Base-by-base conservation (phyloP, 2,113 vertebrate genomes). In the Lampris megalopsis region DNA sequence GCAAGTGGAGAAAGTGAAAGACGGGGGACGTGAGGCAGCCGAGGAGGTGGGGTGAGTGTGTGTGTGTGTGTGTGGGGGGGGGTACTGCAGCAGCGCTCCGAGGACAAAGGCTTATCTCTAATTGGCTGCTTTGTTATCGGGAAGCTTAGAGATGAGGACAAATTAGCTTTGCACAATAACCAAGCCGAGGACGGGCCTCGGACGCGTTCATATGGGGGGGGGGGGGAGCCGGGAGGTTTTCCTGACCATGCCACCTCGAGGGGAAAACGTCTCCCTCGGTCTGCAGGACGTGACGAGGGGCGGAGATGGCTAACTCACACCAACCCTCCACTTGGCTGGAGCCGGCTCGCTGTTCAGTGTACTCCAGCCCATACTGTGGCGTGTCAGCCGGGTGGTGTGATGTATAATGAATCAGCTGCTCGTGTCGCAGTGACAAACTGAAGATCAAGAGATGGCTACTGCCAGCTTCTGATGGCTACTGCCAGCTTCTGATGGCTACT, bases 101-200 rank as follows among this genome's bases (percentile, higher is more conserved):
- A 91, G 82, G 88, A 72, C 86, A 84, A 61, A 50, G 79, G 88
- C 90, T 94, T 92, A 94, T 94, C 94, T 94, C 82, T 93, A 94
- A 94, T 94, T 93, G 89, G 92, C 84, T 93, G 88, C 88, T 93
- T 90, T 88, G 87, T 91, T 92, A 93, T 92, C 88, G 89, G 88
- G 78, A 87, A 91, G 91, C 91, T 92, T 87, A 86, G 81, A 85
- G 88, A 90, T 87, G 84, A 91, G 84, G 91, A 88, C 85, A 91
- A 93, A 91, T 93, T 92, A 91, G 90, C 86, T 91, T 87, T 84
- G 82, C 91, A 90, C 90, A 90, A 90, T 92, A 89, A 85, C 86
- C 89, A 86, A 79, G 75, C 77, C 68, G 75, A 73, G 75, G 71
- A 89, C 66, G 82, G 70, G 81, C 77, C 9, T 57, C 42, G 69